These are phyloP conservation scores for Grammomys surdaster DNA, from an alignment of 2,113 vertebrate genomes.

Conservation along the genomic window DNA sequence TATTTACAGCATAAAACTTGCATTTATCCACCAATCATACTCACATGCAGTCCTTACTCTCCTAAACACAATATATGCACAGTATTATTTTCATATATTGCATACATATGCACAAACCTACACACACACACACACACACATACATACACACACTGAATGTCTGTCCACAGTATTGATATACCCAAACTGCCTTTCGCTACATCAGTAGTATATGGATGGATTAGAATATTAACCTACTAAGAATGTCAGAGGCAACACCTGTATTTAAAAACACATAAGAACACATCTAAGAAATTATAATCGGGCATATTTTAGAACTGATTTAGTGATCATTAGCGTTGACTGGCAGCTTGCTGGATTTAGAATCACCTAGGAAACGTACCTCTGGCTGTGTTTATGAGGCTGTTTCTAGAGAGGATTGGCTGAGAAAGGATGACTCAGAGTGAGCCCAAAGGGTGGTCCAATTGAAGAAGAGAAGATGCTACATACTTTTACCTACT, in stretches of 20 bases:
- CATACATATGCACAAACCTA: background rate
- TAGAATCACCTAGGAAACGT: background rate
- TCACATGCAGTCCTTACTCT: background rate
- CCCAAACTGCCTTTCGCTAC: background rate
- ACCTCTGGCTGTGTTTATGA: background rate
- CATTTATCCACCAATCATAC: background rate
- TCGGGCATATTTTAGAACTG: constrained; percentile 31
- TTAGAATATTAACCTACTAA: constrained; percentile 5
- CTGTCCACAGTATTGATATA: background rate
- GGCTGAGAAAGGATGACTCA: background rate
- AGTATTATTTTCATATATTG: background rate
- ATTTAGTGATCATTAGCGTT: background rate
- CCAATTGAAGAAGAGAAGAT: background rate
- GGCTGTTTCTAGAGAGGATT: background rate
- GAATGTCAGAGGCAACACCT: background rate
- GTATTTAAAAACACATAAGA: background rate
- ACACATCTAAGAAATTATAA: background rate
- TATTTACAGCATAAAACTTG: background rate
- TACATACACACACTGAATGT: background rate
- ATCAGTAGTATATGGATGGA: background rate
- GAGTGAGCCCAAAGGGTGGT: background rate
- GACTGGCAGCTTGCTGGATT: background rate
- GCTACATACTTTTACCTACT: no score
- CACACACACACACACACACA: background rate
- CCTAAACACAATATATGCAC: background rate